Evolutionary conservation across 2,113 vertebrate species (phyloP).

Genomic region (Otocyon megalotis): DNA sequence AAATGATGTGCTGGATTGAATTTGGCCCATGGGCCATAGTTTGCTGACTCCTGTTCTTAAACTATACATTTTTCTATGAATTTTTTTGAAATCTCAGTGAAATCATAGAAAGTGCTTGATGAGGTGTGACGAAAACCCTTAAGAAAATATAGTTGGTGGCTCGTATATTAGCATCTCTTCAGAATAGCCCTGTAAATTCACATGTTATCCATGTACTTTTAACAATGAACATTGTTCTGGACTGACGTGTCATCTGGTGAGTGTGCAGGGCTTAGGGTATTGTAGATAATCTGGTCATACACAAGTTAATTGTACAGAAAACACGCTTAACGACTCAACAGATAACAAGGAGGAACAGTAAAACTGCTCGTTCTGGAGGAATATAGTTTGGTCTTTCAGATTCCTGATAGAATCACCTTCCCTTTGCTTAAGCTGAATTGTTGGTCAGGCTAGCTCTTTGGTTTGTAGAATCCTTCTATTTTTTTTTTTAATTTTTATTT

Average conservation of each 20-base stretch:
- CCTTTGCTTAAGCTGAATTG: neutral
- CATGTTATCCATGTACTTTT: neutral
- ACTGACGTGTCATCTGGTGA: neutral
- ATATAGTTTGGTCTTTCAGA: neutral
- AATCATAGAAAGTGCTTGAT: constrained; percentile 8
- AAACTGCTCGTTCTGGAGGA: neutral
- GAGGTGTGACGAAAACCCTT: neutral
- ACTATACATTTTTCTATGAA: neutral
- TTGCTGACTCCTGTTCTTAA: neutral
- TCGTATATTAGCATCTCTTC: neutral
- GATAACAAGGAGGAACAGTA: neutral
- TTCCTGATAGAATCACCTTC: neutral
- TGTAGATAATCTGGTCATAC: neutral
- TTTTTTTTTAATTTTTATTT: too few relatives aligned
- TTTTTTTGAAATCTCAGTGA: neutral
- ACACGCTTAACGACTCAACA: neutral
- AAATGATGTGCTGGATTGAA: neutral
- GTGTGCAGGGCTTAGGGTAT: neutral
- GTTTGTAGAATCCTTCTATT: neutral
- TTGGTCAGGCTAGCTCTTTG: constrained; percentile 8
- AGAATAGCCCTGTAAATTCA: constrained; percentile 38
- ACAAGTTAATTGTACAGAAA: neutral
- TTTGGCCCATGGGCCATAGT: neutral
- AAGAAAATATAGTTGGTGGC: neutral
- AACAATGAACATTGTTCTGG: neutral